Conservation (phyloP, 2,888 invertebrate species). For the Ectemnius cavifrons region DNA sequence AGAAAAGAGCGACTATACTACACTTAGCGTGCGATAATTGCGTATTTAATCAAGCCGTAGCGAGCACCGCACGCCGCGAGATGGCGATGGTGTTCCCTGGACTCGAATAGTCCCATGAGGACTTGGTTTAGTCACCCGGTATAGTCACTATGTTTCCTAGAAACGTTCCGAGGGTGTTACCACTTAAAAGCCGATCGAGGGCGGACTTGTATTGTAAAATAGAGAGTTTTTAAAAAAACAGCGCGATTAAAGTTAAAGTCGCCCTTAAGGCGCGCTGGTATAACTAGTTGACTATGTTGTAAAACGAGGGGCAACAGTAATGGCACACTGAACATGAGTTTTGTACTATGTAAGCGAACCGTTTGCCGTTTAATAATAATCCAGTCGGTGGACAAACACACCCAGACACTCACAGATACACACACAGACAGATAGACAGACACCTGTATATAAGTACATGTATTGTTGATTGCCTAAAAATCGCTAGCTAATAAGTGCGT, state of each 20-base stretch:
- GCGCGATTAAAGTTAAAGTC: no score
- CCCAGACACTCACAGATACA: neutral
- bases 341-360: conserved; percentile 59
- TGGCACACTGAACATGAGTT: conserved; percentile 62
- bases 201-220: conserved; percentile 36
- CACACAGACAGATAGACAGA: neutral
- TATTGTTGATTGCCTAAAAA: no score
- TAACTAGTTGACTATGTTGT: neutral
- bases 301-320: conserved; percentile 22
- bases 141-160: conserved; percentile 33
- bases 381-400: no score
- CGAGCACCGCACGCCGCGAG: neutral
- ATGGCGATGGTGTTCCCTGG: neutral
- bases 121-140: neutral
- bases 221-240: neutral
- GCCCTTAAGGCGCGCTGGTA: no score
- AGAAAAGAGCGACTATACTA: no score
- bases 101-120: neutral
- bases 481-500: no score
- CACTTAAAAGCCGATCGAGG: conserved; percentile 19
- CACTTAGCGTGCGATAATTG: neutral
- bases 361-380: conserved; percentile 55
- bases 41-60: conserved; percentile 1
- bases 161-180: conserved; percentile 32
- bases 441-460: no score